Evolutionary conservation across 2,888 invertebrate genomes (phyloP).

Genomic region (Drosophila neonasuta): DNA sequence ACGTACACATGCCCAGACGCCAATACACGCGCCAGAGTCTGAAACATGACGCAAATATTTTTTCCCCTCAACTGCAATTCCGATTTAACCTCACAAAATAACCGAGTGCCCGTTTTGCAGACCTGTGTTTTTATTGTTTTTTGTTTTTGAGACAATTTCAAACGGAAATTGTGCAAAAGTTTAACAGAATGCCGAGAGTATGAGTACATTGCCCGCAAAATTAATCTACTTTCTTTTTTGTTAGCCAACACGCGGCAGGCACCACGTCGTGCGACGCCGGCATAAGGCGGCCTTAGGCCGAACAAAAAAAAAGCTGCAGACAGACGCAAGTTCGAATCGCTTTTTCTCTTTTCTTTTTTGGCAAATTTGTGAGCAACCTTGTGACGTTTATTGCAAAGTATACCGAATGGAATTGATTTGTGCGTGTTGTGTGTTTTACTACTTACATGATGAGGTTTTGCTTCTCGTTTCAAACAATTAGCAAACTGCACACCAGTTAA

Average conservation of each 20-base stretch:
- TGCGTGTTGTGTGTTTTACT: slow-evolving; percentile 4
- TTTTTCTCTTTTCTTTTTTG: slow-evolving; percentile 1
- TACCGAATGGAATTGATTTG: not conserved
- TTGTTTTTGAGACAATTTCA: not conserved
- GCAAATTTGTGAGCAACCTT: slow-evolving; percentile 12
- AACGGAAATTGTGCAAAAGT: slow-evolving; percentile 8
- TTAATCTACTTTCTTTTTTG: no score
- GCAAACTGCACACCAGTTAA: slow-evolving; percentile 20
- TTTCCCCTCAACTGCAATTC: slow-evolving; percentile 42
- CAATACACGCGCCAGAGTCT: slow-evolving; percentile 59
- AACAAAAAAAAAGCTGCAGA: slow-evolving; percentile 15
- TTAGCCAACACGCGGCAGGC: slow-evolving; percentile 38
- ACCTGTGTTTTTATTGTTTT: not conserved
- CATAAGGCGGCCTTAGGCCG: slow-evolving; percentile 11
- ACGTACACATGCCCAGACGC: slow-evolving; percentile 36
- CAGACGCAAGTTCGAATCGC: slow-evolving; percentile 15
- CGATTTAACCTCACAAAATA: slow-evolving; percentile 61
- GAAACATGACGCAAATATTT: slow-evolving; percentile 69
- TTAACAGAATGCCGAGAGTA: no score
- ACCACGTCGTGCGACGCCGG: slow-evolving; percentile 54
- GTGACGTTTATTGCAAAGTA: not conserved
- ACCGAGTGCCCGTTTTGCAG: slow-evolving; percentile 2
- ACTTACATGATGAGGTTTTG: slow-evolving; percentile 40
- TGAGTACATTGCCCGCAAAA: no score
- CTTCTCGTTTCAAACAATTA: slow-evolving; percentile 22